These are phyloP conservation scores for Ptyas mucosa DNA, from an alignment of 2,113 vertebrate species.

Conservation along the genomic window DNA sequence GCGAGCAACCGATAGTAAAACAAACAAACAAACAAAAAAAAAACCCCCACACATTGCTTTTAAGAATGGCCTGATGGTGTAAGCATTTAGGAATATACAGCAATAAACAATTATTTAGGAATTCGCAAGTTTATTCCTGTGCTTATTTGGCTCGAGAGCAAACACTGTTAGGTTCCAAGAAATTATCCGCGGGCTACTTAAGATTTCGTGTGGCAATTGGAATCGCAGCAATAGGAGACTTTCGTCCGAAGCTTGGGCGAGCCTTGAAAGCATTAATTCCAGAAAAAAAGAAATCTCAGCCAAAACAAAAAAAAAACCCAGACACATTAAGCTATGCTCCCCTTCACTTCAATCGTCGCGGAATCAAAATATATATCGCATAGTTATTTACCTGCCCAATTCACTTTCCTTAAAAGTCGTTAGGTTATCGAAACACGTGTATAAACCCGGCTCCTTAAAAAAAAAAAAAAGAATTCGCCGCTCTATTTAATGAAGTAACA, in stretches of 20 bases:
- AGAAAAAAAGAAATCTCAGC: not conserved
- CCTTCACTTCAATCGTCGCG: not conserved
- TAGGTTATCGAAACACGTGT: not conserved
- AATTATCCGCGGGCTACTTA: not conserved
- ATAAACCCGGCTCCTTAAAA: not conserved
- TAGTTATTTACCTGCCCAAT: not conserved
- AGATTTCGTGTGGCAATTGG: not conserved
- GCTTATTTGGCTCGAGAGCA: not conserved
- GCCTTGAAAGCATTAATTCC: not conserved
- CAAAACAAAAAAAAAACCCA: not conserved
- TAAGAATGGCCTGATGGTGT: not conserved
- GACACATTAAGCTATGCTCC: not conserved
- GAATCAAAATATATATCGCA: not conserved
- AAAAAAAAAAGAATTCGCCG: not conserved
- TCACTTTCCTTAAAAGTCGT: not conserved
- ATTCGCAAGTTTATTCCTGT: not conserved
- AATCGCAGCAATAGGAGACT: not conserved
- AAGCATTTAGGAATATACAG: not conserved
- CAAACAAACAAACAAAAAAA: too few relatives aligned
- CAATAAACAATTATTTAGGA: not conserved
- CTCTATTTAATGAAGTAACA: not conserved
- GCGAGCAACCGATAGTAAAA: not conserved
- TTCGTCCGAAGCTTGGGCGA: not conserved
- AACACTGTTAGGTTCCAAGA: not conserved
- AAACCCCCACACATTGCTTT: not conserved